Evolutionary conservation across 1,140 invertebrate genomes (phyloP).

Genomic region (Homalodisca vitripennis): DNA sequence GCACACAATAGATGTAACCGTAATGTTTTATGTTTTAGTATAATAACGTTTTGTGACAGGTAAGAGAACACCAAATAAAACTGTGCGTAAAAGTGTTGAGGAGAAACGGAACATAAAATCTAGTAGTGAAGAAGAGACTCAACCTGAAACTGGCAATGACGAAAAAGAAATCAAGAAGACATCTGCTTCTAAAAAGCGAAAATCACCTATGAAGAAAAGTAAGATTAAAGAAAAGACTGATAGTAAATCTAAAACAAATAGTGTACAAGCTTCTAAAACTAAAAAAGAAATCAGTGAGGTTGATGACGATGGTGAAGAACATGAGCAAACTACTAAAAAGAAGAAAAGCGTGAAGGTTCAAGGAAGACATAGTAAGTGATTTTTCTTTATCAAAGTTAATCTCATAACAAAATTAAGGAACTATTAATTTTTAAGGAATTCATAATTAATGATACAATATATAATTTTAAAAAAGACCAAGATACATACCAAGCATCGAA

Average conservation of each 20-base stretch:
- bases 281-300: background rate
- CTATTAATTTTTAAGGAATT: background rate
- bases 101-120: slow-evolving; percentile 47
- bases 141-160: slow-evolving; percentile 32
- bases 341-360: background rate
- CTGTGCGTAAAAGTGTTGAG: slow-evolving; percentile 57
- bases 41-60: slow-evolving; percentile 33
- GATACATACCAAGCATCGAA: too few relatives aligned
- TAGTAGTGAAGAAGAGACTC: slow-evolving; percentile 42
- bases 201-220: background rate
- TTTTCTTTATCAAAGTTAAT: background rate
- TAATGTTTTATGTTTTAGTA: too few relatives aligned
- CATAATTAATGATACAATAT: background rate
- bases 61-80: slow-evolving; percentile 52
- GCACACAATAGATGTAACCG: too few relatives aligned
- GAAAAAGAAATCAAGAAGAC: slow-evolving; percentile 37
- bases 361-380: slow-evolving; percentile 8
- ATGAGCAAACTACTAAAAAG: slow-evolving; percentile 16
- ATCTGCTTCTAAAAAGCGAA: background rate
- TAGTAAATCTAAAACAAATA: slow-evolving; percentile 4
- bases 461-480: too few relatives aligned
- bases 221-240: background rate
- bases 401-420: background rate
- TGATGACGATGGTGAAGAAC: background rate
- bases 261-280: background rate